A percentile compares a stretch with the other conserved stretches of the same genome.
phyloP scores from a whole-genome alignment of 92 coral and sea anemone species.

The Plumapathes pennacea region DNA sequence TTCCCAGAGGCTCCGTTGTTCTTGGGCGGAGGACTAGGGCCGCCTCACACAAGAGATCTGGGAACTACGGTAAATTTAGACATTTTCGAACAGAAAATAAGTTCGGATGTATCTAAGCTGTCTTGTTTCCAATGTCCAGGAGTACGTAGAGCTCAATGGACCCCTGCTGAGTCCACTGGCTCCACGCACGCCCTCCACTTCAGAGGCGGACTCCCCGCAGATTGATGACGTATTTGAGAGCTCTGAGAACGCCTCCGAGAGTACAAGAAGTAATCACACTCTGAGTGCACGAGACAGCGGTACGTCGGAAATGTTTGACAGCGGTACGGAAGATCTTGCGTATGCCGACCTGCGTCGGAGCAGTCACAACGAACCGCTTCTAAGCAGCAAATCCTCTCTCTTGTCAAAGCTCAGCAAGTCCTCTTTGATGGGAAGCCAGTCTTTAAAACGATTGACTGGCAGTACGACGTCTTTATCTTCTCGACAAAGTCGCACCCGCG shows the following conservation, averaged over 20 bases:
- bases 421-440: conserved; percentile 9
- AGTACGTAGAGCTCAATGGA: conserved; percentile 85
- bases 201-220: conserved; percentile 28
- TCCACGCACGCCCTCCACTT: conserved; percentile 78
- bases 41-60: too few species aligned
- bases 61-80: too few species aligned
- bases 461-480: conserved; percentile 22
- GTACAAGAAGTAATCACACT: conserved; percentile 54
- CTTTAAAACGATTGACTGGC: conserved; percentile 9
- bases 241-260: conserved; percentile 64
- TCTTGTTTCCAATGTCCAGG: conserved; percentile 44
- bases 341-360: conserved; percentile 12
- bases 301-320: conserved; percentile 16
- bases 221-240: conserved; percentile 47
- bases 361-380: conserved; percentile 13
- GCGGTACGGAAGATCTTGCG: conserved; percentile 8
- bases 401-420: conserved; percentile 15
- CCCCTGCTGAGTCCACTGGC: conserved; percentile 85
- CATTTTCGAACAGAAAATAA: too few species aligned
- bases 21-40: too few species aligned
- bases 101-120: not conserved
- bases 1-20: too few species aligned
- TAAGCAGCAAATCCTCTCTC: conserved; percentile 11
- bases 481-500: not conserved
- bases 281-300: conserved; percentile 47